Evolutionary conservation across 2,797 vertebrate genomes (phyloP).

Genomic region (Enteromius afrohamiltoni): DNA sequence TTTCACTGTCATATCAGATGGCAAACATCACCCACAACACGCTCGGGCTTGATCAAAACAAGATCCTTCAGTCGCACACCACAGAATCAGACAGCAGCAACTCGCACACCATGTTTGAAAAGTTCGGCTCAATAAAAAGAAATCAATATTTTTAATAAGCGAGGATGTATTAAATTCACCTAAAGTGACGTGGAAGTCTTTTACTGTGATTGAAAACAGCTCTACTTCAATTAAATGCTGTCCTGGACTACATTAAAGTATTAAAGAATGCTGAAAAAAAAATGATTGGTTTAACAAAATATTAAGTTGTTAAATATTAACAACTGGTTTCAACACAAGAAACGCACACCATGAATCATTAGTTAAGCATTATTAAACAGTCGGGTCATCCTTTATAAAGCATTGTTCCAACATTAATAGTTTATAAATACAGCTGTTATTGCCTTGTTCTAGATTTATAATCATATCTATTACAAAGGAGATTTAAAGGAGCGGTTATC

Average conservation of each 20-base stretch:
- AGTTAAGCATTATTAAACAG: too few relatives aligned
- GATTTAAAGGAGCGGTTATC: too few relatives aligned
- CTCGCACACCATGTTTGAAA: not conserved
- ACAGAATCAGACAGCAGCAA: not conserved
- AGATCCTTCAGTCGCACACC: not conserved
- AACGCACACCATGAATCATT: not conserved
- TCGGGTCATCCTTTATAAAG: too few relatives aligned
- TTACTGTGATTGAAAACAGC: not conserved
- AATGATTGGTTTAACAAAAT: not conserved
- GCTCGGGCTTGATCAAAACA: slow-evolving; percentile 30
- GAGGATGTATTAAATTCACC: not conserved
- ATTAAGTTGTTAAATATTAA: not conserved
- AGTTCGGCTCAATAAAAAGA: not conserved
- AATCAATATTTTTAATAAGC: not conserved
- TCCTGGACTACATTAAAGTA: not conserved
- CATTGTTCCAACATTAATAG: too few relatives aligned
- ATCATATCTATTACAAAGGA: too few relatives aligned
- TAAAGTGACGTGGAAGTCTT: not conserved
- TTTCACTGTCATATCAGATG: slow-evolving; percentile 14
- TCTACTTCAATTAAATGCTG: not conserved
- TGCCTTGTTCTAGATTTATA: too few relatives aligned
- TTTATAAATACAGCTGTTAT: too few relatives aligned
- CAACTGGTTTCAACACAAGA: not conserved
- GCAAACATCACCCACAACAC: slow-evolving; percentile 37
- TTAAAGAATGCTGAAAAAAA: not conserved